A percentile compares a stretch with the other conserved stretches of the same genome.
phyloP scores from a whole-genome alignment of 2,113 vertebrate genomes.

The Solea solea region DNA sequence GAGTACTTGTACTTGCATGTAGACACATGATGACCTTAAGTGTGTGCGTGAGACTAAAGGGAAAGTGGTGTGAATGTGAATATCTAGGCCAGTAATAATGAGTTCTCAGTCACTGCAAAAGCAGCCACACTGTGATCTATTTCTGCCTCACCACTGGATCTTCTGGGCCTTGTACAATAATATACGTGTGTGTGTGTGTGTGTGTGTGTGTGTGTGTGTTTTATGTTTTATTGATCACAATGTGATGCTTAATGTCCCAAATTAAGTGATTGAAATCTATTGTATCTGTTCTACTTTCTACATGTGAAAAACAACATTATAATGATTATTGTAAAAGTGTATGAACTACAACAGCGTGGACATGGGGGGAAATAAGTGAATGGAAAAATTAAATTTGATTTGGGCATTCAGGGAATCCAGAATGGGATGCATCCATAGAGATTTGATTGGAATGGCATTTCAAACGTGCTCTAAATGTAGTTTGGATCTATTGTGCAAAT shows the following conservation, averaged over 20 bases:
- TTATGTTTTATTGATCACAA: no score
- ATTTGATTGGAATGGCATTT: neutral
- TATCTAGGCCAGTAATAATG: conserved; percentile 70
- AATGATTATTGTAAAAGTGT: no score
- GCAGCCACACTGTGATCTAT: conserved; percentile 44
- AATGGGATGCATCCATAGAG: neutral
- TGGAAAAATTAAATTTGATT: no score
- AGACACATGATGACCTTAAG: conserved; percentile 4
- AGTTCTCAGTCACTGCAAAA: conserved; percentile 50
- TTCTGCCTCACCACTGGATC: conserved; percentile 41
- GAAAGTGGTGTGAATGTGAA: conserved; percentile 37
- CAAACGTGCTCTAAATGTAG: neutral
- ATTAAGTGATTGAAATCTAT: no score
- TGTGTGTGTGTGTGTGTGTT: conserved; percentile 1
- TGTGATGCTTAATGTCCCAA: neutral
- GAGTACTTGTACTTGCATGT: conserved; percentile 1
- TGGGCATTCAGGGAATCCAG: neutral
- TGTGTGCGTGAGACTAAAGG: conserved; percentile 21
- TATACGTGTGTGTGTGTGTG: conserved; percentile 4
- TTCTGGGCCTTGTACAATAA: neutral
- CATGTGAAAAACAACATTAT: no score
- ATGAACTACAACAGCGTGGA: no score
- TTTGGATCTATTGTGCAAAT: neutral
- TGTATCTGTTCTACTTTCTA: no score
- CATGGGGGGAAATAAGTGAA: no score